Conservation (phyloP, 1,140 invertebrate species). For the Gonatopus flavifemur region DNA sequence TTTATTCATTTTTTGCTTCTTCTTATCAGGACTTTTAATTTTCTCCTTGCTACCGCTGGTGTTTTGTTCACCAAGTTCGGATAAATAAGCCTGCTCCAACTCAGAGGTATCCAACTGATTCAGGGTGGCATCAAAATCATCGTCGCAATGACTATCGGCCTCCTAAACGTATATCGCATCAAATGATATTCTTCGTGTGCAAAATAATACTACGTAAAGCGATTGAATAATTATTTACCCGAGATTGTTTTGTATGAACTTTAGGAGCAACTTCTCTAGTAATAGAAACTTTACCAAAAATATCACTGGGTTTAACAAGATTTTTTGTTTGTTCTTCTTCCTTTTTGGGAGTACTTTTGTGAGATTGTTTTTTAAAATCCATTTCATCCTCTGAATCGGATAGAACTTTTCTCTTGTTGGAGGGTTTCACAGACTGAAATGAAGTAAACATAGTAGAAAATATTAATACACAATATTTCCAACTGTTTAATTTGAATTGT, state of each 20-base stretch:
- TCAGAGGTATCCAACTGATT: slow-evolving; percentile 61
- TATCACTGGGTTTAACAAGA: slow-evolving; percentile 28
- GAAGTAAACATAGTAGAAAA: too few relatives aligned
- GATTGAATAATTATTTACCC: too few relatives aligned
- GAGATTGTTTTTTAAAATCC: slow-evolving; percentile 28
- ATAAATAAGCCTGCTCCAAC: slow-evolving; percentile 28
- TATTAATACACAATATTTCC: too few relatives aligned
- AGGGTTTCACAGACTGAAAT: too few relatives aligned
- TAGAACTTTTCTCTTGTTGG: neutral
- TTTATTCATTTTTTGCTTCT: neutral
- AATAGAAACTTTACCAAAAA: slow-evolving; percentile 54
- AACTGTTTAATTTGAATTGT: too few relatives aligned
- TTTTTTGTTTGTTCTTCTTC: slow-evolving; percentile 11
- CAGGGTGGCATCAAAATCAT: slow-evolving; percentile 69
- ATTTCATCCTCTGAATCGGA: slow-evolving; percentile 51
- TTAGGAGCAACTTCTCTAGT: slow-evolving; percentile 39
- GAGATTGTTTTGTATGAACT: slow-evolving; percentile 19
- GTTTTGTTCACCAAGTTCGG: slow-evolving; percentile 12
- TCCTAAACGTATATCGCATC: too few relatives aligned
- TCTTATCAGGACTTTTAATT: neutral
- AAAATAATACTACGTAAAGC: too few relatives aligned
- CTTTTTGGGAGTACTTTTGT: slow-evolving; percentile 20
- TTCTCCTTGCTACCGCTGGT: neutral
- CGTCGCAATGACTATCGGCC: slow-evolving; percentile 69
- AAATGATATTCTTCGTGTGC: too few relatives aligned